Base-by-base conservation (phyloP, 2,113 vertebrate genomes). In the Apodemus speciosus region DNA sequence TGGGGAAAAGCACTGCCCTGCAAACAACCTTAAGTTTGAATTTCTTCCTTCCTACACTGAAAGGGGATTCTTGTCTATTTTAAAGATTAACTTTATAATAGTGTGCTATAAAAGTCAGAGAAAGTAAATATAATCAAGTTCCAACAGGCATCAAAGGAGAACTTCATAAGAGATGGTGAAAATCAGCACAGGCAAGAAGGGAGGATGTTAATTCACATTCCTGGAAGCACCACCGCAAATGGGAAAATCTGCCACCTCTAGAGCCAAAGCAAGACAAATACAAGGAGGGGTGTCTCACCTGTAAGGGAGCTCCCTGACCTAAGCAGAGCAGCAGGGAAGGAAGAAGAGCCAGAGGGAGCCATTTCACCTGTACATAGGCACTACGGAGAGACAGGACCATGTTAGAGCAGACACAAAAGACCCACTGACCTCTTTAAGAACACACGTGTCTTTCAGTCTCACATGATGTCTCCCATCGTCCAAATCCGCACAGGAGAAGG, bases 321-420 rank as follows among this genome's bases (percentile, higher is more conserved):
- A 2, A 93, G 53, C 43, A 35, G 27, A 30, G 27, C 15, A 16
- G 15, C 16, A 16, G 1, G 4, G 20, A 35, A 43, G 40, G 9
- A 69, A 40, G 43, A 43, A 23, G 1, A 14, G 0, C 8, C 2
- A 0, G 0, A 21, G n/a, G 27, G 0, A 21, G n/a, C n/a, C n/a
- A n/a, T n/a, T n/a, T n/a, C n/a, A 25, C 6, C 25, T 46, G 25
- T 6, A 6, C 10, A 27, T 6, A 8, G 46, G 25, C 23, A 2
- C 6, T 18, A 1, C 9, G 69, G 21, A 62, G 23, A 25, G 11
- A 27, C 32, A 32, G 4, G 15, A 18, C 23, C 21, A 35, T 32
- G 46, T 25, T 49, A 21, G 14, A 32, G 16, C 30, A 83, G 20
- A 77, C 30, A n/a, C 0, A 32, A 35, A 73, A 80, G 32, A 53